Base-by-base conservation (phyloP, 2,797 vertebrate species). In the Lates japonicus region DNA sequence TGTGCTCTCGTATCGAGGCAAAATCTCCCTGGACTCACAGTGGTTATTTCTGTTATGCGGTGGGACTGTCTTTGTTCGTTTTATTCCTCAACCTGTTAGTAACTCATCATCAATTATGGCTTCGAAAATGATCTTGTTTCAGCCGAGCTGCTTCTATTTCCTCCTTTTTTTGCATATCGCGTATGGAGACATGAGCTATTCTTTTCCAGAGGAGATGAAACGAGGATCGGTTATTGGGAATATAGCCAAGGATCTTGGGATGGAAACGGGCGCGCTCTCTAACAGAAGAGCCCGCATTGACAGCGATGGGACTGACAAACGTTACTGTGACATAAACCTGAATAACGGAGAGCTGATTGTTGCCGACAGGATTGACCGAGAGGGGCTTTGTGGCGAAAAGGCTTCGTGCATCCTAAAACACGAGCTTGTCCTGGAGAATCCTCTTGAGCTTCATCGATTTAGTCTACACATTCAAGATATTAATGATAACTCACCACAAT, bases 311-410 rank as follows among this genome's bases (percentile, higher is more conserved):
- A 76, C 49, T 7, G 66, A 74, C 8, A 63, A 51, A 46, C 86
- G 52, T 61, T 93, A 83, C 46, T 90, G 89, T 84, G 90, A 89
- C 7, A 82, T 94, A 1, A 87, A 88, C 29, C 61, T 76, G 8
- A 82, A 1, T 1, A 91, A 48, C 42, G 92, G 93, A 33, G 90
- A 94, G 3, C 1, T 94, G 33, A 62, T 86, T 65, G 76, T 92
- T 0, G 63, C 76, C 2, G 93, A 90, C 14, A 92, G 81, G 71
- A 94, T 95, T n/a, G 94, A 95, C 80, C 80, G 94, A 67, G 94
- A 95, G 17, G 64, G 14, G 61, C 77, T 95, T 65, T 95, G 94
- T 81, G 93, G 84, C 0, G 57, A 91, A 1, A 94, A 87, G 55
- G 19, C 65, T 29, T 88, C 90, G 1, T 95, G 94, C 12, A 19